Conservation (phyloP, 2,113 vertebrate species). For the Peromyscus polionotus region DNA sequence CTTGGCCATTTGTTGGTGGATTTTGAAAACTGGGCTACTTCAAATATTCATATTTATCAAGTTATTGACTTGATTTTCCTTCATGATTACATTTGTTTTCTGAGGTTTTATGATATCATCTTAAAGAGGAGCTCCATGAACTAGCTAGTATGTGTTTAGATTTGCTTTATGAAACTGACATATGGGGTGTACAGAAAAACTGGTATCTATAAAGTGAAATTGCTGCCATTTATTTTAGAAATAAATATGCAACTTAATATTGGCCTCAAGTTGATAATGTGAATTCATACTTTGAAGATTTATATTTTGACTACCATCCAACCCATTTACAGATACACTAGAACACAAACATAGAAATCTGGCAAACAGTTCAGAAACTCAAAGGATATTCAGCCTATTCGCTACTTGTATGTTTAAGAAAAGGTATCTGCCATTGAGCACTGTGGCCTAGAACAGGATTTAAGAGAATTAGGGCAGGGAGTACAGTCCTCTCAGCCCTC, state of each 20-base stretch:
- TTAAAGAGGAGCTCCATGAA: background rate
- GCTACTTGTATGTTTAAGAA: constrained; percentile 53
- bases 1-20: constrained; percentile 27
- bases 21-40: constrained; percentile 8
- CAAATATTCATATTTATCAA: background rate
- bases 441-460: background rate
- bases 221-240: constrained; percentile 60
- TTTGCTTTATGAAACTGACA: constrained; percentile 60
- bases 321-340: constrained; percentile 57
- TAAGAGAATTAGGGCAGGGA: background rate
- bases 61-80: constrained; percentile 22
- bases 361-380: constrained; percentile 25
- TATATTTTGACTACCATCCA: constrained; percentile 49
- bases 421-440: background rate
- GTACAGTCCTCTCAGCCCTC: background rate
- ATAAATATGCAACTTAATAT: constrained; percentile 7
- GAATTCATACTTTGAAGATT: constrained; percentile 43
- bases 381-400: background rate
- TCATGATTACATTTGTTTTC: background rate
- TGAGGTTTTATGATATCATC: background rate
- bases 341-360: constrained; percentile 44
- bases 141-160: constrained; percentile 26
- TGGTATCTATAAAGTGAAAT: constrained; percentile 34
- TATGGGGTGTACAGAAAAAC: constrained; percentile 37
- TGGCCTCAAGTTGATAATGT: constrained; percentile 1